Evolutionary conservation across 2,797 vertebrate genomes (phyloP).

Genomic region (Myotis myotis): DNA sequence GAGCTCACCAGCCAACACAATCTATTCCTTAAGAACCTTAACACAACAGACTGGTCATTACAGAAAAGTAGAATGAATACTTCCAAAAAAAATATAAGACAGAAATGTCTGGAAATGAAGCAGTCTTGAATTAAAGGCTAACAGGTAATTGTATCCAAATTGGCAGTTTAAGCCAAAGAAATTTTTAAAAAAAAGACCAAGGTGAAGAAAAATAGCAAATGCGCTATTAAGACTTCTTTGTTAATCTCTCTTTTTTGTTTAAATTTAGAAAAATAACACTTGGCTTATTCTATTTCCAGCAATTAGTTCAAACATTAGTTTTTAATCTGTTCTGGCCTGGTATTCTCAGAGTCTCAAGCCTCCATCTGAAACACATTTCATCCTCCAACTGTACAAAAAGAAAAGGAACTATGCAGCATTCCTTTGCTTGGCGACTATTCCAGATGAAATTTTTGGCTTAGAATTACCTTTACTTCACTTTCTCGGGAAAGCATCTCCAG

Average conservation of each 20-base stretch:
- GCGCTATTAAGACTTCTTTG: background rate
- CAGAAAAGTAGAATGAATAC: background rate
- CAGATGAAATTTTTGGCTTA: background rate
- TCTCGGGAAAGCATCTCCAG: conserved; percentile 97
- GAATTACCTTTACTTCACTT: conserved; percentile 94
- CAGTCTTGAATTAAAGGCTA: conserved; percentile 33
- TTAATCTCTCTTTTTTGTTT: background rate
- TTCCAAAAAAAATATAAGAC: conserved; percentile 21
- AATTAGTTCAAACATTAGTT: conserved; percentile 14
- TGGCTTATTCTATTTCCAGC: background rate
- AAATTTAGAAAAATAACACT: conserved; percentile 10
- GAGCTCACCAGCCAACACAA: background rate
- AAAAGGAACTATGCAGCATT: background rate
- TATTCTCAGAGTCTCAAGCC: background rate
- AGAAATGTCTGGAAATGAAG: conserved; percentile 26
- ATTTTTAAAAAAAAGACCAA: background rate
- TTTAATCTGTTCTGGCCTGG: background rate
- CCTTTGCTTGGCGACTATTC: background rate
- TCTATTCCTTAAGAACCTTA: conserved; percentile 30
- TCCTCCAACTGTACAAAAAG: background rate
- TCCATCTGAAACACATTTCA: conserved; percentile 8
- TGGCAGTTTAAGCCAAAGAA: conserved; percentile 27
- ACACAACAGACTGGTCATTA: background rate
- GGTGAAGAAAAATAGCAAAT: background rate
- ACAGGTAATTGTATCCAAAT: conserved; percentile 34